phyloP scores from a whole-genome alignment of 1,140 invertebrate species.

The Stegodyphus dumicola region DNA sequence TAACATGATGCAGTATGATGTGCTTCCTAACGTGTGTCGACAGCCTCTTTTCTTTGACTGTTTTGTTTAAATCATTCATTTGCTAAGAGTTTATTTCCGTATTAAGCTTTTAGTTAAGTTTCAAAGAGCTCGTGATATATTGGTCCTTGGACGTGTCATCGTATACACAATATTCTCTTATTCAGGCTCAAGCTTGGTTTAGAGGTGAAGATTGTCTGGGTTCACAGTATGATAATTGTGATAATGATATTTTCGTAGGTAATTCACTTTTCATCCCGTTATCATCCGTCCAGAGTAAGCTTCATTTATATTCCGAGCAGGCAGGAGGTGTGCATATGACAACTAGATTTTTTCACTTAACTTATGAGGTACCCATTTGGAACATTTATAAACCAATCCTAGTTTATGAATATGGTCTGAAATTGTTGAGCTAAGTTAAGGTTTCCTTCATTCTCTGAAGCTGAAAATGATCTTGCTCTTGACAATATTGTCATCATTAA shows the following conservation, averaged over 20 bases:
- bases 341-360: conserved; percentile 3
- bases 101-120: background rate
- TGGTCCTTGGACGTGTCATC: conserved; percentile 10
- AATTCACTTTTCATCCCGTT: conserved; percentile 64
- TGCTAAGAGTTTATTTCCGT: background rate
- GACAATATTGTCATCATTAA: too few species aligned
- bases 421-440: background rate
- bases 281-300: conserved; percentile 58
- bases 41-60: background rate
- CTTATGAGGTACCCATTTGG: conserved; percentile 1
- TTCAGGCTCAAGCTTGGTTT: background rate
- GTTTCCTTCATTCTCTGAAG: background rate
- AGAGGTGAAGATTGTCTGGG: too few species aligned
- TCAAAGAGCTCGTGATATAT: background rate
- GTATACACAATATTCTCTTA: conserved; percentile 19
- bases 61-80: conserved; percentile 11
- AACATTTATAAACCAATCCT: background rate
- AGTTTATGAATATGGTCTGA: background rate
- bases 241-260: conserved; percentile 30
- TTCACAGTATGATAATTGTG: background rate
- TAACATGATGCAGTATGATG: conserved; percentile 68
- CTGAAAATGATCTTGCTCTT: too few species aligned
- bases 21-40: conserved; percentile 68
- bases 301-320: conserved; percentile 35
- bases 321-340: background rate